Evolutionary conservation across 2,113 vertebrate genomes (phyloP), one percentile per base, ranked within the genome.

Genomic region (Cisticola juncidis): DNA sequence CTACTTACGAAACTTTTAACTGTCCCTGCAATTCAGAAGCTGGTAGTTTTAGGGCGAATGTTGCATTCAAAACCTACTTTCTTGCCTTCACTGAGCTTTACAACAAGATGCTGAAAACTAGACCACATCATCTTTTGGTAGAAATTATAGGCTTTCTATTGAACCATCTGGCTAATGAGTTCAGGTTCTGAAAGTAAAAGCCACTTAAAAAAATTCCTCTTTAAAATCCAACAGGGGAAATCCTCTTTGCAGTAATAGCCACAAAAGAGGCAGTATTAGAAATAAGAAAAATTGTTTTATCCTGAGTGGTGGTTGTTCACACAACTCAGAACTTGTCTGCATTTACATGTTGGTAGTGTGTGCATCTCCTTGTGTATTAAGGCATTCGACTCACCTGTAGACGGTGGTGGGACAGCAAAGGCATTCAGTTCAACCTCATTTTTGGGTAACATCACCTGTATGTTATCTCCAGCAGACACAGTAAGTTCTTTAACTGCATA

Each of bases 381-480:
- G 22, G 35, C 54, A 29, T 54, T 88, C 81, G 48, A 60, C 96
- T 97, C 94, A 99, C 98, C 98, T 94, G 95, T 77, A 80, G 94
- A 86, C 5, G 95, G 95, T 65, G 96, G 95, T 6, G 98, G 95
- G 19, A 94, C 72, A 53, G 97, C 97, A 50, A 97, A 97, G 44
- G 97, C 97, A 76, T 97, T 97, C 54, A 98, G 95, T 61, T 98
- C 96, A 86, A 98, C 95, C 56, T 97, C 96, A 40, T 96, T 93
- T 92, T 95, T 92, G 22, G 98, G 98, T 9, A 97, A 84, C 26
- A 95, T 97, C 74, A 96, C 40, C n/a, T 98, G 92, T 51, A 96
- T 66, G 14, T 98, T 97, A 62, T 98, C 97, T 92, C 97, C 98
- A 74, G 94, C 92, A 22, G 97, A 98, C 61, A 97, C 97, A 17